phyloP scores from a whole-genome alignment of 2,113 vertebrate species.

The Sylvietta virens region DNA sequence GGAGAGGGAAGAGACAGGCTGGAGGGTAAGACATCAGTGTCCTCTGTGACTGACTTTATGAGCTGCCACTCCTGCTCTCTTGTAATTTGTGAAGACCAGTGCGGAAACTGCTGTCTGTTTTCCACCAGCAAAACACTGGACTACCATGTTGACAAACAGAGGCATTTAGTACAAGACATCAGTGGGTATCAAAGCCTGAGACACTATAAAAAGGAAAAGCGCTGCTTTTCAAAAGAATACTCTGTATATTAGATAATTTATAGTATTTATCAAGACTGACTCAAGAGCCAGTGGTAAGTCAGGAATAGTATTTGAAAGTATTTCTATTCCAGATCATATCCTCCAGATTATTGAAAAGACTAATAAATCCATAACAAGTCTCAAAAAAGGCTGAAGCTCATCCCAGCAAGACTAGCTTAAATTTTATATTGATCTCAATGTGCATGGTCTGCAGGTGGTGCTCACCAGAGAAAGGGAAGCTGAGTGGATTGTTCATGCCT shows the following conservation, averaged over 20 bases:
- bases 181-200: neutral
- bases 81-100: neutral
- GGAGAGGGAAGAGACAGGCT: neutral
- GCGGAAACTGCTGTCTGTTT: neutral
- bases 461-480: neutral
- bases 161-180: neutral
- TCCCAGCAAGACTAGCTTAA: neutral
- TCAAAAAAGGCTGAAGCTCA: neutral
- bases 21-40: neutral
- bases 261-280: neutral
- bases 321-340: neutral
- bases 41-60: neutral
- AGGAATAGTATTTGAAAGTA: accelerated
- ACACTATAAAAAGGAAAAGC: neutral
- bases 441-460: neutral
- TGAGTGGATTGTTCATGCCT: neutral
- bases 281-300: neutral
- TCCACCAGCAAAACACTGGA: neutral
- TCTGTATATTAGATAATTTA: neutral
- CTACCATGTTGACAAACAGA: neutral
- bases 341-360: neutral
- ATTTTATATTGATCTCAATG: neutral
- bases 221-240: neutral
- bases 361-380: neutral
- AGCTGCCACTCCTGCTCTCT: neutral